Conservation (phyloP, 2,113 vertebrate genomes). For the Hiodon tergisus region DNA sequence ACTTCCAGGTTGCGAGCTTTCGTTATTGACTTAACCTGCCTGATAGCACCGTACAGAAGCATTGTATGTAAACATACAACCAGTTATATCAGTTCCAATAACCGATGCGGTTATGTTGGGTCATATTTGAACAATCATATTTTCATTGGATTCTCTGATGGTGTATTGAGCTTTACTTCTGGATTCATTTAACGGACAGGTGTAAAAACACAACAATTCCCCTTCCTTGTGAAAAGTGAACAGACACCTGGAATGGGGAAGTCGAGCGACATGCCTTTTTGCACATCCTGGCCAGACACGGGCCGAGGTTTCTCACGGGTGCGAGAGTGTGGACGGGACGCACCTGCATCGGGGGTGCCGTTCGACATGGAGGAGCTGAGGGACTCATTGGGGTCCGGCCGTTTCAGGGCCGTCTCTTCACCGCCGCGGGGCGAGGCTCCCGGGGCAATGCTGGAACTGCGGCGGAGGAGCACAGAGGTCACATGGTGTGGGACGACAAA, state of each 20-base stretch:
- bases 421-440: conserved; percentile 70
- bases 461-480: not conserved
- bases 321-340: not conserved
- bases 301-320: not conserved
- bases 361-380: conserved; percentile 95
- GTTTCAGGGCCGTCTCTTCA: conserved; percentile 75
- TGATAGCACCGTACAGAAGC: no score
- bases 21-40: no score
- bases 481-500: not conserved
- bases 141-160: no score
- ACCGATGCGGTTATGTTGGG: no score
- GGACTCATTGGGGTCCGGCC: conserved; percentile 87
- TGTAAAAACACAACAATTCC: not conserved
- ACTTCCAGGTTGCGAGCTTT: no score
- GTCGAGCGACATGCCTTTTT: not conserved
- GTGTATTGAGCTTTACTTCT: no score
- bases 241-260: not conserved
- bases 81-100: no score
- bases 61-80: no score
- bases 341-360: conserved; percentile 90
- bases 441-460: conserved; percentile 73
- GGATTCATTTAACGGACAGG: no score
- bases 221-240: not conserved
- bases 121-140: no score
- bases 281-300: no score